Conservation (phyloP, 1,140 invertebrate genomes). For the Sipha flava region DNA sequence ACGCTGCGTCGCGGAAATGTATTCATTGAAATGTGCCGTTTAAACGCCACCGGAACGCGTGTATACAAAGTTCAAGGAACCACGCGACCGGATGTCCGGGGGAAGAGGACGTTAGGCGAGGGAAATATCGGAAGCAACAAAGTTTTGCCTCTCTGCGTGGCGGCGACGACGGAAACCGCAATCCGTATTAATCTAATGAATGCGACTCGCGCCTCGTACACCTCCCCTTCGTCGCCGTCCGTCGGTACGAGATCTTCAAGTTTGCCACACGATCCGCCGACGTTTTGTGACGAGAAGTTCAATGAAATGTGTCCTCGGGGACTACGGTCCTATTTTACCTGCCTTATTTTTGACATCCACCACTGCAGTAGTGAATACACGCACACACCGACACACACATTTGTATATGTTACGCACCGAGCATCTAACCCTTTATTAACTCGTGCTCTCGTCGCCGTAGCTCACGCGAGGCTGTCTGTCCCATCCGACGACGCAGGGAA, state of each 20-base stretch:
- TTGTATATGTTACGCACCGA: no score
- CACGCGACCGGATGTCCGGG: neutral
- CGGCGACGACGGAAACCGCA: neutral
- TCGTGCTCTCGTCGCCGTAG: no score
- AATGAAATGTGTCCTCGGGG: conserved; percentile 16
- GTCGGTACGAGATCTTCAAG: no score
- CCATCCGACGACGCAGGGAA: no score
- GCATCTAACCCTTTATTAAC: no score
- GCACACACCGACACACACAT: no score
- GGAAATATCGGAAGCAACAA: neutral
- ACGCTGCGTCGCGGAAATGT: neutral
- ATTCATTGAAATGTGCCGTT: neutral
- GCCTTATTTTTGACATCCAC: neutral
- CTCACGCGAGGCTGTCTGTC: no score
- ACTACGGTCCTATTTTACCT: neutral
- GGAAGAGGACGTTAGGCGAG: neutral
- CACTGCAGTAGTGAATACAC: no score
- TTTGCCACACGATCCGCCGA: neutral
- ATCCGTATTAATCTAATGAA: conserved; percentile 29
- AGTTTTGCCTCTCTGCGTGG: neutral
- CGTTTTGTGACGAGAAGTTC: conserved; percentile 19
- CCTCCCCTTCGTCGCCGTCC: no score
- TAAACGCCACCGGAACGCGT: no score
- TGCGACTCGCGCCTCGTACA: neutral
- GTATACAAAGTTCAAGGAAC: neutral